Evolutionary conservation across 2,113 vertebrate genomes (phyloP).

Genomic region (Sigmodon hispidus): DNA sequence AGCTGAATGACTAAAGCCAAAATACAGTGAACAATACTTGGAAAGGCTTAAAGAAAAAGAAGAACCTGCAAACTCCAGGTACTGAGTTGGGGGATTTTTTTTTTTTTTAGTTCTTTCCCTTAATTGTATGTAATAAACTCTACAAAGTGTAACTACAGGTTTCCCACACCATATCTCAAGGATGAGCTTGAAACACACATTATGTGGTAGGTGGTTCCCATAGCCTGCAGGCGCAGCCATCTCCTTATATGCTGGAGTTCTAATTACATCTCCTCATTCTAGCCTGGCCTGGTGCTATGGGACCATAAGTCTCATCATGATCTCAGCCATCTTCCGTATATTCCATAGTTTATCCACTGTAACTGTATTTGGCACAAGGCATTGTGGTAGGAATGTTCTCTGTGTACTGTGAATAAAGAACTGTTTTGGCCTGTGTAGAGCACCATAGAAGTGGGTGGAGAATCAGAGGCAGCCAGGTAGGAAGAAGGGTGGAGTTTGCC

Average conservation of each 20-base stretch:
- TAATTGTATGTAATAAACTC: background rate
- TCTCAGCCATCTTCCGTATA: background rate
- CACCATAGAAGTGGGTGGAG: no score
- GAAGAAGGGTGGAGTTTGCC: no score
- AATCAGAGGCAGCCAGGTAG: no score
- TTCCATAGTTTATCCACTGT: background rate
- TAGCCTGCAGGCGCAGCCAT: no score
- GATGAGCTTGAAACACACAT: background rate
- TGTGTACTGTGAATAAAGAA: no score
- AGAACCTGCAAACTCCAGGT: background rate
- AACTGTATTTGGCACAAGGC: background rate
- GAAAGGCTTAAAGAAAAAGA: constrained; percentile 28
- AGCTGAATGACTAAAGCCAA: background rate
- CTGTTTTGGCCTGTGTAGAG: no score
- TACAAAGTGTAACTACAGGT: background rate
- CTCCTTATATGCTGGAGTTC: background rate
- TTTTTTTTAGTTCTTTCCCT: background rate
- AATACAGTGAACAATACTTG: background rate
- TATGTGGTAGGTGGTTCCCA: background rate
- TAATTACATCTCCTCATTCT: background rate
- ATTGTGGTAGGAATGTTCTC: no score
- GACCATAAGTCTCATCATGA: background rate
- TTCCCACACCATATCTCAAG: background rate
- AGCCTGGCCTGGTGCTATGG: background rate
- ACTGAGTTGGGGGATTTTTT: background rate